Conservation (phyloP, 2,113 vertebrate species). For the Platysteira castanea region DNA sequence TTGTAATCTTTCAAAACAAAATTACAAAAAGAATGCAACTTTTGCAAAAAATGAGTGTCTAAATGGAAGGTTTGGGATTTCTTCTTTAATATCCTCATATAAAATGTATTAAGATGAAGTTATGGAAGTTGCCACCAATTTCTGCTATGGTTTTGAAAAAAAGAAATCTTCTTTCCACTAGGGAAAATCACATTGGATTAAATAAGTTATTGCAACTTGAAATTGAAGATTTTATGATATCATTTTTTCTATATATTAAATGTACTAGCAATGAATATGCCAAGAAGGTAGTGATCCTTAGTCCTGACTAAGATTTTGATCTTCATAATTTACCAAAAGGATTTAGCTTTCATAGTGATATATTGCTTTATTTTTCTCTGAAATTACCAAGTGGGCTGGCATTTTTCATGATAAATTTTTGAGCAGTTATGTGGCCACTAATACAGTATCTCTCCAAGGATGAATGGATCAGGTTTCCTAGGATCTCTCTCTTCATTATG, state of each 20-base stretch:
- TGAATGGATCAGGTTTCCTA: not conserved
- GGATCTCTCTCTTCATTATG: not conserved
- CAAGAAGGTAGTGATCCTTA: not conserved
- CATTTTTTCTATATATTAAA: not conserved
- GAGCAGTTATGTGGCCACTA: not conserved
- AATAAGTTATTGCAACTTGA: not conserved
- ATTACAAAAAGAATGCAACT: not conserved
- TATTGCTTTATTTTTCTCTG: not conserved
- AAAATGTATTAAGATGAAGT: not conserved
- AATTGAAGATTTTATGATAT: not conserved
- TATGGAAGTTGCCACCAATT: not conserved
- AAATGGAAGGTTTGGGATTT: not conserved
- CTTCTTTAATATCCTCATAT: not conserved
- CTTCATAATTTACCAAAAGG: not conserved
- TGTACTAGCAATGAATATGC: not conserved
- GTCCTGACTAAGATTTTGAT: not conserved
- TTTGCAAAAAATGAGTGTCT: not conserved
- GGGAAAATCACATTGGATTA: not conserved
- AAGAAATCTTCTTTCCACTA: not conserved
- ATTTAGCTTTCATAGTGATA: not conserved
- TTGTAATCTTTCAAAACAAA: not conserved
- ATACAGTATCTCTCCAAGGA: not conserved
- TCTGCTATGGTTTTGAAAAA: not conserved
- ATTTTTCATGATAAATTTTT: not conserved
- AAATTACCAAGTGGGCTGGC: not conserved